A percentile compares a stretch with the other conserved stretches of the same genome.
phyloP scores from a whole-genome alignment of 1,140 invertebrate genomes.

The Mya arenaria region DNA sequence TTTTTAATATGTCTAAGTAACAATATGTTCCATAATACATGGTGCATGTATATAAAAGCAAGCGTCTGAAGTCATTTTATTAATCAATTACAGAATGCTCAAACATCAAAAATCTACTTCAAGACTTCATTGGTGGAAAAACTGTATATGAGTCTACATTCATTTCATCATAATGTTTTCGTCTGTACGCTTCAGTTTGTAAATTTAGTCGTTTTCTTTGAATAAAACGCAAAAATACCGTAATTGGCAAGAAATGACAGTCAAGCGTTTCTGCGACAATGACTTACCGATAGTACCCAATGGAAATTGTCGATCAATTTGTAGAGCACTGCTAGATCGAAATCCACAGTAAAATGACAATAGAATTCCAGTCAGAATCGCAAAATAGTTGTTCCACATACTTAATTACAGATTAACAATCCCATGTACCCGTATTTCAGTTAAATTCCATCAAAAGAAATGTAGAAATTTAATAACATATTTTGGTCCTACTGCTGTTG shows the following conservation, averaged over 20 bases:
- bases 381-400: conserved; percentile 44
- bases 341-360: conserved; percentile 35
- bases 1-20: no score
- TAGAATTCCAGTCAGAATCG: conserved; percentile 54
- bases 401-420: conserved; percentile 39
- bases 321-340: background rate
- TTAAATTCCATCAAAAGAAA: conserved; percentile 5
- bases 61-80: background rate
- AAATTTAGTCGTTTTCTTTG: no score
- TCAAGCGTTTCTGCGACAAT: conserved; percentile 42
- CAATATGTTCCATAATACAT: no score
- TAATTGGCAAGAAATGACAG: conserved; percentile 22
- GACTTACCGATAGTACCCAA: conserved; percentile 53
- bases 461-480: conserved; percentile 37
- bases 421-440: background rate
- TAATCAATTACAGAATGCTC: background rate
- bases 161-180: no score
- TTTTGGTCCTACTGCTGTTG: conserved; percentile 40
- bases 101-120: no score
- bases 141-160: no score
- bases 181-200: no score
- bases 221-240: background rate
- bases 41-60: no score
- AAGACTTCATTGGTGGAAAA: no score
- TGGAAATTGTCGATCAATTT: conserved; percentile 49